Conservation (phyloP, 2,113 vertebrate genomes). For the Clarias macrocephalus region DNA sequence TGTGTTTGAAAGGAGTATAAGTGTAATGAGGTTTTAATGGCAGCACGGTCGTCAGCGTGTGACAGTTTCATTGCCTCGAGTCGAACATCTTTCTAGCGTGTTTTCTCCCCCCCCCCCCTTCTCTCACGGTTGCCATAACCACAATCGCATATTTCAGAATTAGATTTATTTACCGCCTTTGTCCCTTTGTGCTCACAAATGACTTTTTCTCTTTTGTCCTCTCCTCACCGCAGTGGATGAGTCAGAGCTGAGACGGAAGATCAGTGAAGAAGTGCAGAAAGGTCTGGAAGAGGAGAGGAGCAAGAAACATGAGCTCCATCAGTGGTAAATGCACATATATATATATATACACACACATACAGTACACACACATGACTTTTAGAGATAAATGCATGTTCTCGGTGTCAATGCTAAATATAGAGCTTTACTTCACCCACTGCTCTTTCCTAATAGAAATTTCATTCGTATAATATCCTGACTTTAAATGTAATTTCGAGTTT, state of each 20-base stretch:
- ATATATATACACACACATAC: constrained; percentile 18
- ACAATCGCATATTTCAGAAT: constrained; percentile 20
- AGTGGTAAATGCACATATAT: constrained; percentile 63
- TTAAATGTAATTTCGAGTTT: constrained; percentile 16
- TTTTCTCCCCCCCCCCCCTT: no score
- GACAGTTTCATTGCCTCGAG: neutral
- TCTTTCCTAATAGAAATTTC: constrained; percentile 1
- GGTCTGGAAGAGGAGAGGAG: constrained; percentile 66
- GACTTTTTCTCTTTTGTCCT: neutral
- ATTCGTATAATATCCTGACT: neutral
- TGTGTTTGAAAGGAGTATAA: neutral
- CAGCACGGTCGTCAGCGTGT: neutral
- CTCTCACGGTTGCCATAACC: neutral
- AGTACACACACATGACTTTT: neutral
- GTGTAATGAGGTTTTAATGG: constrained; percentile 25
- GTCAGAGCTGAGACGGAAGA: constrained; percentile 71
- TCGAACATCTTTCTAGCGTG: neutral
- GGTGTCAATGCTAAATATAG: constrained; percentile 1
- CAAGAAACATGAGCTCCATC: constrained; percentile 68
- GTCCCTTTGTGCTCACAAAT: neutral
- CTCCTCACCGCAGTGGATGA: constrained; percentile 63
- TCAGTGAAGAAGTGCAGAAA: constrained; percentile 70
- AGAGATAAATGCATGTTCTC: neutral
- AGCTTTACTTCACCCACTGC: neutral
- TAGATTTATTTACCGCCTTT: constrained; percentile 2